Conservation (phyloP, 2,888 invertebrate species). For the Spialia ferax region DNA sequence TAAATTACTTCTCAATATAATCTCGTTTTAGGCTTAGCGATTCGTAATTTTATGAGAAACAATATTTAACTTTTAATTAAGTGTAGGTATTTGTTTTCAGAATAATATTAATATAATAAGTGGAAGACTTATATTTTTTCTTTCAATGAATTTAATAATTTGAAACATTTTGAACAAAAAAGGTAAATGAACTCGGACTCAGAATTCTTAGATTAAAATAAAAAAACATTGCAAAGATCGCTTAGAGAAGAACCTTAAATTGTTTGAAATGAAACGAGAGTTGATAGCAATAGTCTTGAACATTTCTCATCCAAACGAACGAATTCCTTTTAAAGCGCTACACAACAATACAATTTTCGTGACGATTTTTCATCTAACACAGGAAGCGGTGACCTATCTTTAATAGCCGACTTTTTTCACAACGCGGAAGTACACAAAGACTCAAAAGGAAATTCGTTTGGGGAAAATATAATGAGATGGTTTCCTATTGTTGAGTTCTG, state of each 20-base stretch:
- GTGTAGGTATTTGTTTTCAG: neutral
- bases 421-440: constrained; percentile 27
- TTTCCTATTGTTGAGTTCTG: constrained; percentile 35
- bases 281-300: neutral
- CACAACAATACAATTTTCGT: constrained; percentile 22
- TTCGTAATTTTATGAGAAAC: neutral
- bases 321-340: constrained; percentile 4
- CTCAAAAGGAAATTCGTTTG: constrained; percentile 34
- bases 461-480: constrained; percentile 35
- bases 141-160: too few relatives aligned
- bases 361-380: constrained; percentile 36
- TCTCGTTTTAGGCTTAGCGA: neutral
- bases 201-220: too few relatives aligned
- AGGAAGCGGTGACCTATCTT: constrained; percentile 34
- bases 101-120: neutral
- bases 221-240: too few relatives aligned
- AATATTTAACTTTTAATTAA: neutral
- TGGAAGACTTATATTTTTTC: too few relatives aligned
- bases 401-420: constrained; percentile 33
- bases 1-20: neutral
- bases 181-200: too few relatives aligned
- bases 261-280: neutral
- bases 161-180: too few relatives aligned
- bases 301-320: constrained; percentile 6
- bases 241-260: neutral